A percentile compares a stretch with the other conserved stretches of the same genome.
These are phyloP conservation scores for Rachycentron canadum DNA, from an alignment of 2,797 vertebrate genomes.

Conservation along the genomic window DNA sequence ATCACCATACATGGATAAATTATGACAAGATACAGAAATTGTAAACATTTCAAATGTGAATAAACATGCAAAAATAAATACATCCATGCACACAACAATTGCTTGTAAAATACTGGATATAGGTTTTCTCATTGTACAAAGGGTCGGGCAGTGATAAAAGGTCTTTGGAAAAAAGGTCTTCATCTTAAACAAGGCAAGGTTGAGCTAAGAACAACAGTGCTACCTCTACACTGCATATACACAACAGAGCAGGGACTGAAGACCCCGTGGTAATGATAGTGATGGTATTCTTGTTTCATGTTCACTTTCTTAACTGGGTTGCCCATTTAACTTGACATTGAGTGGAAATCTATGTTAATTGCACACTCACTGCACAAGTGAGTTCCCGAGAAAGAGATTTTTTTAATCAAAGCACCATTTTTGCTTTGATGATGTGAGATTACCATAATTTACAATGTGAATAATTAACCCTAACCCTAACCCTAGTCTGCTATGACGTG, in stretches of 20 bases:
- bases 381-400: neutral
- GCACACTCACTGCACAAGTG: neutral
- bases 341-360: neutral
- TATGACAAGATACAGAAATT: neutral
- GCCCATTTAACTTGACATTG: constrained; percentile 11
- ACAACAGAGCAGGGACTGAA: neutral
- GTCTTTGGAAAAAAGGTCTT: neutral
- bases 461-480: too few species aligned
- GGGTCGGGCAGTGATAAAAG: neutral
- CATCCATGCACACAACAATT: too few species aligned
- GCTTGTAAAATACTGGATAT: neutral
- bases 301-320: neutral
- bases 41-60: neutral
- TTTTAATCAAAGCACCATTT: neutral
- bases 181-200: neutral
- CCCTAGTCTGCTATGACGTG: neutral
- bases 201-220: neutral
- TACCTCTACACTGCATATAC: neutral
- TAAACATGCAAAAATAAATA: too few species aligned
- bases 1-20: neutral
- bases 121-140: neutral
- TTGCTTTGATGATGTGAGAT: neutral
- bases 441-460: neutral
- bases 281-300: neutral
- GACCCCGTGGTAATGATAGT: neutral